These are phyloP conservation scores for Arizona elegans DNA, from an alignment of 2,113 vertebrate genomes.

Conservation along the genomic window DNA sequence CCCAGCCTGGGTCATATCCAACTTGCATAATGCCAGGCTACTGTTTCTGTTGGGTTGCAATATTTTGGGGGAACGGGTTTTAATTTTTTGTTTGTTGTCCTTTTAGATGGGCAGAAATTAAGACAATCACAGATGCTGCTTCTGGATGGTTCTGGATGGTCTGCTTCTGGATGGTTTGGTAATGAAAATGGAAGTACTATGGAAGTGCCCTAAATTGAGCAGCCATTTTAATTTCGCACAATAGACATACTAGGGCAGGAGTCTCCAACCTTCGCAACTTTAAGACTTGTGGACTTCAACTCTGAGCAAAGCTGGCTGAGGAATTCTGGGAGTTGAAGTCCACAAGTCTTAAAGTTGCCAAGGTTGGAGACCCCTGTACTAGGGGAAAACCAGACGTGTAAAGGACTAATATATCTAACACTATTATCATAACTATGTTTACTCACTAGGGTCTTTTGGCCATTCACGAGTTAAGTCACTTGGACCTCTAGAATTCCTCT, in stretches of 20 bases:
- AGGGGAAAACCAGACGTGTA: too few relatives aligned
- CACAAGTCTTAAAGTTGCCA: too few relatives aligned
- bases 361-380: neutral
- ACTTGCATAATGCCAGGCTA: neutral
- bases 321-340: too few relatives aligned
- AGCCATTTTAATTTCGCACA: neutral
- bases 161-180: neutral
- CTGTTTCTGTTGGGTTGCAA: neutral
- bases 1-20: neutral
- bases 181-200: neutral
- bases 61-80: neutral
- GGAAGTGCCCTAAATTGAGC: neutral
- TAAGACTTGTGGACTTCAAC: too few relatives aligned
- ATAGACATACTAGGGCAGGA: neutral
- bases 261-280: too few relatives aligned
- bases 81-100: neutral
- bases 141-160: neutral
- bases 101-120: neutral
- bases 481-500: neutral
- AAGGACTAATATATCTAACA: neutral
- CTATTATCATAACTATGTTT: neutral
- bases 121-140: neutral
- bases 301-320: too few relatives aligned
- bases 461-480: neutral
- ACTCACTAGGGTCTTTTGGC: neutral